phyloP scores from a whole-genome alignment of 2,888 invertebrate species.

The Ochlodes sylvanus region DNA sequence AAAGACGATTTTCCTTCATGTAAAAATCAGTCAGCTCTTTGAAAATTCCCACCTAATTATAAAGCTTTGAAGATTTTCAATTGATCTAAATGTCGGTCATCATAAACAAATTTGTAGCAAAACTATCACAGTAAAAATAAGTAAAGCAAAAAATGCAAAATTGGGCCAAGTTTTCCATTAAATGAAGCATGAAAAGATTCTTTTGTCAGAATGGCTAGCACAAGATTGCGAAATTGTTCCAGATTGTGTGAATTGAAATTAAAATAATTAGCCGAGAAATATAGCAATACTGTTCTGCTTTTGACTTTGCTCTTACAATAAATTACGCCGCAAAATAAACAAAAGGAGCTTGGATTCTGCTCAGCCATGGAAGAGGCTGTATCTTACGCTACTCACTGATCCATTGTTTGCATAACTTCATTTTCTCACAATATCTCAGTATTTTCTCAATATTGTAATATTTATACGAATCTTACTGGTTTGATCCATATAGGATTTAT shows the following conservation, averaged over 20 bases:
- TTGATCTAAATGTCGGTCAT: no score
- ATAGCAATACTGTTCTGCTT: slow-evolving; percentile 21
- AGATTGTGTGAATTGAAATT: slow-evolving; percentile 24
- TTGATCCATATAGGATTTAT: no score
- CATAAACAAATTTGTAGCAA: no score
- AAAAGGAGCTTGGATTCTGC: slow-evolving; percentile 3
- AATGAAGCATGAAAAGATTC: slow-evolving; percentile 8
- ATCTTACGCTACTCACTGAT: slow-evolving; percentile 1
- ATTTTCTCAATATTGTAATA: neutral
- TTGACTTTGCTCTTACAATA: slow-evolving; percentile 18
- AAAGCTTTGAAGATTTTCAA: no score
- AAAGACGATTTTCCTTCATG: no score
- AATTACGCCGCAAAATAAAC: slow-evolving; percentile 25
- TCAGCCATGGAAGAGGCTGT: slow-evolving; percentile 14
- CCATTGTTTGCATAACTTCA: neutral
- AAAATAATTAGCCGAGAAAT: slow-evolving; percentile 28
- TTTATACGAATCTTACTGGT: no score
- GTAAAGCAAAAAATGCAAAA: neutral
- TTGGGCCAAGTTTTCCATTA: neutral
- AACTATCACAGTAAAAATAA: neutral
- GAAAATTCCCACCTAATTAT: no score
- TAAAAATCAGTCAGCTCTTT: no score
- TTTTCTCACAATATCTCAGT: neutral
- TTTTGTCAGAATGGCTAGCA: slow-evolving; percentile 9
- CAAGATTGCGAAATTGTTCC: slow-evolving; percentile 23